Base-by-base conservation (phyloP, 1,140 invertebrate genomes). In the Zaprionus vittiger region DNA sequence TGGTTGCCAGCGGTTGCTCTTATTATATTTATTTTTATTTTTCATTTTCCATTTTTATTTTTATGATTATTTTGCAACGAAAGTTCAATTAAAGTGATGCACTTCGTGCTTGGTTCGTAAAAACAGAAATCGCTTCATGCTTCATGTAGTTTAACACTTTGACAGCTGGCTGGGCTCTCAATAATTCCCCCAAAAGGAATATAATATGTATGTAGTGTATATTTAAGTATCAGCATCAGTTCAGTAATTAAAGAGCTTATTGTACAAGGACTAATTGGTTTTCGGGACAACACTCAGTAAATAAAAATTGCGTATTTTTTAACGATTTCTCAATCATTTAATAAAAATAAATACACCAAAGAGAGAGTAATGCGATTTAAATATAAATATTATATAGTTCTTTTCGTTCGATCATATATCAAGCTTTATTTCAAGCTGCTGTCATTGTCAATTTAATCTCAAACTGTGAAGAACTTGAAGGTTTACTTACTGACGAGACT, bases 31-130 rank as follows among this genome's bases (percentile, higher is more conserved):
- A 47, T 59, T 73, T 52, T 66, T 22, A 55, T 56, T 52, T 52
- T 49, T 3, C 44, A 15, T n/a, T 44, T n/a, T 12, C 15, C 15
- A 2, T 24, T 52, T 20, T 24, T 24, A 24, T 52, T 52, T 52
- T 52, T 67, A 34, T 67, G 20, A 59, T 67, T 67, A 49, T 59
- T 73, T 79, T 74, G 62, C 83, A 76, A 55, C 49, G 47, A 70
- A 65, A 79, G 81, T 81, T 81, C 60, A 79, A 79, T 89, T 81
- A 79, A 79, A 79, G 65, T 72, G 73, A 89, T 87, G 84, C 84
- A 79, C 61, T 81, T 79, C 73, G 55, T 67, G 81, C 74, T 66
- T 49, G 68, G n/a, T 31, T 71, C 67, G 37, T 71, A 71, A 71
- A 71, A 71, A 49, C 20, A 34, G 15, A 22, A 56, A 72, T 64